Evolutionary conservation across 2,797 vertebrate genomes (phyloP).

Genomic region (Pseudochromis fuscus): DNA sequence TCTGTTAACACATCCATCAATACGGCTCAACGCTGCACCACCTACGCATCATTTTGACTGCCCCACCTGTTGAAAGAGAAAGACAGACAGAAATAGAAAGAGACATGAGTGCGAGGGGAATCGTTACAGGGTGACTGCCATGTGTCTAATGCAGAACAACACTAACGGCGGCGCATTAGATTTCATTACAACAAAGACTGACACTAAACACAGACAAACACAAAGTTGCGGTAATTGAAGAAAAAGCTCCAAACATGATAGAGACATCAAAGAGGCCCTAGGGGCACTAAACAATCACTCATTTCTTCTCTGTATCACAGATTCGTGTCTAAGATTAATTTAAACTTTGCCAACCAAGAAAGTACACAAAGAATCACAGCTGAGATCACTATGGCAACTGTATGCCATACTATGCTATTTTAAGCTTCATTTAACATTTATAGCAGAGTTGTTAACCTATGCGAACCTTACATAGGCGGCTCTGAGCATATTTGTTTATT

Average conservation of each 20-base stretch:
- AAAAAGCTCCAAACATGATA: conserved; percentile 51
- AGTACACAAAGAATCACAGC: conserved; percentile 78
- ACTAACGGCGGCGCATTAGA: conserved; percentile 22
- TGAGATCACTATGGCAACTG: conserved; percentile 85
- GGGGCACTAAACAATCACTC: conserved; percentile 62
- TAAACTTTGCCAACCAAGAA: conserved; percentile 79
- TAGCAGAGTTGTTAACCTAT: conserved; percentile 85
- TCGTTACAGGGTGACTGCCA: conserved; percentile 37
- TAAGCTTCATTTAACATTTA: conserved; percentile 86
- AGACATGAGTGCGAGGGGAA: conserved; percentile 32
- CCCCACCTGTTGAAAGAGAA: conserved; percentile 86
- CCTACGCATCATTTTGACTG: conserved; percentile 90
- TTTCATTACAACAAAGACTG: conserved; percentile 52
- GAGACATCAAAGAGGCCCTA: conserved; percentile 57
- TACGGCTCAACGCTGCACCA: conserved; percentile 89
- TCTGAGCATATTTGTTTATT: conserved; percentile 84
- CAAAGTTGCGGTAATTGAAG: conserved; percentile 50
- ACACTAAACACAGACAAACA: conserved; percentile 28
- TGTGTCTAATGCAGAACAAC: conserved; percentile 41
- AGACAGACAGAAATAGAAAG: conserved; percentile 50
- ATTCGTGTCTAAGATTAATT: conserved; percentile 74
- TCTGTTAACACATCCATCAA: conserved; percentile 98
- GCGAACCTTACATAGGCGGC: conserved; percentile 79
- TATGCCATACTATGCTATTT: conserved; percentile 83
- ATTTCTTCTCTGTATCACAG: conserved; percentile 64